These are phyloP conservation scores for Nothoprocta pentlandii DNA, from an alignment of 2,113 vertebrate genomes.

Conservation along the genomic window DNA sequence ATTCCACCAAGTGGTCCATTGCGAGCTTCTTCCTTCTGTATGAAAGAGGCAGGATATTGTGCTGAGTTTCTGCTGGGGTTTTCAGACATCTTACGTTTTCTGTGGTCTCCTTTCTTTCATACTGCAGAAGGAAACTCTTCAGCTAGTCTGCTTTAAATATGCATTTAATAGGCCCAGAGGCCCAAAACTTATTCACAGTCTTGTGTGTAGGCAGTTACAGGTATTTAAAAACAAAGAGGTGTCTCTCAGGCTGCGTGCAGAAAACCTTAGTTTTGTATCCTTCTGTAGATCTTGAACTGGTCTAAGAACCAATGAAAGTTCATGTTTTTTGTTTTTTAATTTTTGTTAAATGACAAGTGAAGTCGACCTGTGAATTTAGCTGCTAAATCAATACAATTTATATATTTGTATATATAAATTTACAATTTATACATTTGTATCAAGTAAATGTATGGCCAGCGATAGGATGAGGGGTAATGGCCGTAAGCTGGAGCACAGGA, in stretches of 20 bases:
- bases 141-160: background rate
- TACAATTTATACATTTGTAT: background rate
- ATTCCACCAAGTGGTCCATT: background rate
- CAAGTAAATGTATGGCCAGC: background rate
- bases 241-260: background rate
- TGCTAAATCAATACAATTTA: background rate
- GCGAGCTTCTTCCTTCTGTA: background rate
- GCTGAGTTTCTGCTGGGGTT: background rate
- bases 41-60: background rate
- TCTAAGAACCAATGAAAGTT: background rate
- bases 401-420: too few relatives aligned
- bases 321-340: background rate
- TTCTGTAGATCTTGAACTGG: background rate
- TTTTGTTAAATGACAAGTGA: background rate
- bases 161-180: background rate
- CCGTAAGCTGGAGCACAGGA: too few relatives aligned
- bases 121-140: background rate
- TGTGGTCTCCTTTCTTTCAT: background rate
- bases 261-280: background rate
- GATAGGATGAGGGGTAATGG: too few relatives aligned
- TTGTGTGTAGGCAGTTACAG: background rate
- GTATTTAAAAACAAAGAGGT: background rate
- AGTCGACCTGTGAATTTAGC: slow-evolving; percentile 13
- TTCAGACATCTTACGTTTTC: background rate
- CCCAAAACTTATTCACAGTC: background rate